Evolutionary conservation across 2,113 vertebrate genomes (phyloP).

Genomic region (Eidolon helvum): DNA sequence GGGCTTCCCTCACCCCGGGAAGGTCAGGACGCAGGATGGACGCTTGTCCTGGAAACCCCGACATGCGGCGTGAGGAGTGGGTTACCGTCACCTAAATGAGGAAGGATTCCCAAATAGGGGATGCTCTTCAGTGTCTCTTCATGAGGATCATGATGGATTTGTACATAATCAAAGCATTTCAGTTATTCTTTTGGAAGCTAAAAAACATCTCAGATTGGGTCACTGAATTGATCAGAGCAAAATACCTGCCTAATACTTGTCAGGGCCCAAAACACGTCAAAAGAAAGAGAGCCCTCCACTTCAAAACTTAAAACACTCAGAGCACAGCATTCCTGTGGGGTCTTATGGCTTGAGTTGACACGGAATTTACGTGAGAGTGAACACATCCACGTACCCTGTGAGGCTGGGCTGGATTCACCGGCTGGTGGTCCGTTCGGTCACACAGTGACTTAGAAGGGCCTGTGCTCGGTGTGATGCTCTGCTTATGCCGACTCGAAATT

Average conservation of each 20-base stretch:
- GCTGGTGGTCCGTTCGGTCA: not conserved
- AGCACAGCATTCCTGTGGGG: not conserved
- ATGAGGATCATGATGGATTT: not conserved
- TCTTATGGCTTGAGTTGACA: not conserved
- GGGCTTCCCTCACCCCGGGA: not conserved
- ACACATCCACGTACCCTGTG: not conserved
- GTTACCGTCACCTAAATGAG: not conserved
- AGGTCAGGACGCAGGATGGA: too few species aligned
- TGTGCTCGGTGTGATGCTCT: not conserved
- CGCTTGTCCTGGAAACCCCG: not conserved
- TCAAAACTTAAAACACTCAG: not conserved
- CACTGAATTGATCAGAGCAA: too few species aligned
- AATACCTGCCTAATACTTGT: too few species aligned
- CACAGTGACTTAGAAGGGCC: not conserved
- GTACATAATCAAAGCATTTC: not conserved
- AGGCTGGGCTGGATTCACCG: not conserved
- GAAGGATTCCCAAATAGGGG: not conserved
- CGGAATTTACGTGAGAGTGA: not conserved
- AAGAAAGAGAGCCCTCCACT: not conserved
- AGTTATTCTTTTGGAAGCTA: too few species aligned
- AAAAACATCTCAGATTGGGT: too few species aligned
- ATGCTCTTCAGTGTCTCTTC: not conserved
- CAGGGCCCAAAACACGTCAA: too few species aligned
- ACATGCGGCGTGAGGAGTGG: too few species aligned
- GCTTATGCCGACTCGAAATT: not conserved